Evolutionary conservation across 1,140 invertebrate species (phyloP), one percentile per base, ranked within the genome.

Genomic region (Drosophila ananassae): DNA sequence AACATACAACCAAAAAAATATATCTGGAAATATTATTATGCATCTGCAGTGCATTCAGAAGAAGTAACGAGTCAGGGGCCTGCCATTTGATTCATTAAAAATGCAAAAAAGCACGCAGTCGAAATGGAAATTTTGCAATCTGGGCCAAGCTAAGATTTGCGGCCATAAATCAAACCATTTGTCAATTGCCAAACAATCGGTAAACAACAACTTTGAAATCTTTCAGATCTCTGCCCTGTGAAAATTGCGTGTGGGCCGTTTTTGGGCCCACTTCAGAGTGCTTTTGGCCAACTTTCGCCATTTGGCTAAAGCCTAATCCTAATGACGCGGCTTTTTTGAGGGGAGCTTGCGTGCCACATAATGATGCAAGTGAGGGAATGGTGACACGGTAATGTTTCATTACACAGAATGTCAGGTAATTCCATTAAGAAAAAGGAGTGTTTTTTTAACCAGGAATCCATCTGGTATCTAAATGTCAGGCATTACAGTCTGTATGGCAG

Each of bases 121-220:
- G 62, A 75, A 82, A 78, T 82, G 64, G 57, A 74, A 81, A 80
- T 81, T 81, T 73, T 56, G 73, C 82, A 78, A 87, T 85, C 82
- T 77, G 73, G 78, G 69, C 50, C 81, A 82, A 84, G 56, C 75
- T 59, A 58, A 80, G 79, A 82, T 84, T 84, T 84, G 80, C 47
- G 25, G 37, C 56, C 72, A 66, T 75, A 75, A 75, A 75, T 75
- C 72, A 75, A 66, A 69, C 47, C 67, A 82, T 75, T 63, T 58
- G 34, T 59, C 71, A 57, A 62, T 60, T 66, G 41, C 37, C 34
- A 30, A 30, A 57, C 47, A 72, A 75, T 66, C 58, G 47, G 37
- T 44, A 52, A 74, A 54, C 51, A 63, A 41, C 30, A 21, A 44
- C 1, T 2, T 75, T 34, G 13, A 66, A 56, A 75, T 75, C 72